Evolutionary conservation across 2,113 vertebrate genomes (phyloP), one percentile per base, ranked within the genome.

Genomic region (Sebastes schlegelii): DNA sequence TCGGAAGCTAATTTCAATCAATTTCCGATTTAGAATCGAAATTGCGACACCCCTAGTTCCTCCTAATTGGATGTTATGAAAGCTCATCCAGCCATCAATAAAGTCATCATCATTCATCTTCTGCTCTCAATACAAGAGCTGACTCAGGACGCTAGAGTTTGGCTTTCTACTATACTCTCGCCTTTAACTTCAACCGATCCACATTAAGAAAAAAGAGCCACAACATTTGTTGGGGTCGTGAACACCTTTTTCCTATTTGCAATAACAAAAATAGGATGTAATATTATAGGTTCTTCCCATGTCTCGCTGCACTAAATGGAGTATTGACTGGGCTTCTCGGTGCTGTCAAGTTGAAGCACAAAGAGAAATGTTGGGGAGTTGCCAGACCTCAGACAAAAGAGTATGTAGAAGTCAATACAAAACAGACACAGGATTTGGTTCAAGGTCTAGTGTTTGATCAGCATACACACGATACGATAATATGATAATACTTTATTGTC

Each of bases 271-370:
- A n/a, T 34, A 69, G 6, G 42, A 34, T 49, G 49, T 62, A 60
- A 67, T 77, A 58, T 60, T 19, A 66, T 21, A 34, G 34, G 34
- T 34, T 34, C 34, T 34, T 34, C 34, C 34, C 34, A 57, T 65
- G 43, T 62, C 63, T 77, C 5, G 8, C 43, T 73, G 19, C 54
- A 76, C 51, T 65, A 61, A 88, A 84, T 62, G 19, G 58, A 76
- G 71, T 76, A 91, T 49, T 82, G 78, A 91, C 75, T 52, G 10
- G 52, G 17, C 16, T 40, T 76, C 54, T 75, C 1, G 12, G 52
- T 55, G 14, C 60, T 70, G 60, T 86, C 60, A 70, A 64, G 62
- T 52, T 65, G 51, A 80, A 34, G 42, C 26, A 54, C 60, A 74
- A 43, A 77, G 66, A 81, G 3, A 73, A 62, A 80, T 73, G 51